Percentiles rank a stretch among this genome's conserved stretches.
These are phyloP conservation scores for Merodon equestris DNA, from an alignment of 2,888 invertebrate genomes.

Conservation along the genomic window DNA sequence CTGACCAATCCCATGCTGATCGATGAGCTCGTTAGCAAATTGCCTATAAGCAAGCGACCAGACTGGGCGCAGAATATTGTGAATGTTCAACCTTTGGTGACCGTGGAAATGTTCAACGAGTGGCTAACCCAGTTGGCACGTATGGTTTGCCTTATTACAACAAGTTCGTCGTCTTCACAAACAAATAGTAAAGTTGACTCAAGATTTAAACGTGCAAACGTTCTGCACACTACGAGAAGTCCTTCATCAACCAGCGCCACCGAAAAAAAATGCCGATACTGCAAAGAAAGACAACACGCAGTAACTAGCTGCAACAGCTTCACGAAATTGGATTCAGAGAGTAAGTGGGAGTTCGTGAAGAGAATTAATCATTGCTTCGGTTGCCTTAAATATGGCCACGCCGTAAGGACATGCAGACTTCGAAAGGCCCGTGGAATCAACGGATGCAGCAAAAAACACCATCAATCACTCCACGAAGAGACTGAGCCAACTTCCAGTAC, in stretches of 20 bases:
- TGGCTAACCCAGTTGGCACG: slow-evolving; percentile 16
- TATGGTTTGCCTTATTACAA: too few relatives aligned
- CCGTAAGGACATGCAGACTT: slow-evolving; percentile 1
- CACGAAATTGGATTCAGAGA: not conserved
- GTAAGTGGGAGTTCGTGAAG: too few relatives aligned
- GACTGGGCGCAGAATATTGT: too few relatives aligned
- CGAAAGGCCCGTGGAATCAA: slow-evolving; percentile 14
- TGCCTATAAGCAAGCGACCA: too few relatives aligned
- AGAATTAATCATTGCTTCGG: slow-evolving; percentile 5
- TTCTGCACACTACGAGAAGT: slow-evolving; percentile 5
- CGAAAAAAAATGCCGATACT: not conserved
- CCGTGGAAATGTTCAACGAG: too few relatives aligned
- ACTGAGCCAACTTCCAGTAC: not conserved
- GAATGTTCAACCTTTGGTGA: too few relatives aligned
- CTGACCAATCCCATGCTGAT: slow-evolving; percentile 26
- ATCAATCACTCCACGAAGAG: slow-evolving; percentile 14
- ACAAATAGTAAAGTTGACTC: not conserved
- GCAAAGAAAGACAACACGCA: slow-evolving; percentile 4
- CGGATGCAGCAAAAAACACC: slow-evolving; percentile 14
- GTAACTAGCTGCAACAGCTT: slow-evolving; percentile 11
- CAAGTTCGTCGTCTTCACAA: slow-evolving; percentile 2
- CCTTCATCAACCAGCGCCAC: not conserved
- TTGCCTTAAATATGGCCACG: slow-evolving; percentile 9
- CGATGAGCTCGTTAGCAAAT: too few relatives aligned
- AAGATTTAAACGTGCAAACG: not conserved